Base-by-base conservation (phyloP, 2,888 invertebrate genomes). In the Aproaerema taeniolella region DNA sequence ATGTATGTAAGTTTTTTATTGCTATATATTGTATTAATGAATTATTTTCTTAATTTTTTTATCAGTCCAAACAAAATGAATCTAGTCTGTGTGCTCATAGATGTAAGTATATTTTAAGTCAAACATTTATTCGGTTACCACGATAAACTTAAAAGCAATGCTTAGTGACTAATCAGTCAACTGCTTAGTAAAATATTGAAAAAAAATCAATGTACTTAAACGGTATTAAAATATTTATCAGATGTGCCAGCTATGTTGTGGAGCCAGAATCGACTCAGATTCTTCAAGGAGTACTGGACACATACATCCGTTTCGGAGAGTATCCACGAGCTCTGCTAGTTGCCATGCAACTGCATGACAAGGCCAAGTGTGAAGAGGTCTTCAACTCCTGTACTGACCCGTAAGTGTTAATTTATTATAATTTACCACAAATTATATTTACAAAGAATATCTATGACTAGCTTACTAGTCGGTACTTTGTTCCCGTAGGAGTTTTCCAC, bases 211-310 rank as follows among this genome's bases (percentile, higher is more conserved):
- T n/a, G 20, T 20, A 20, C 20, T 20, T 20, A 20, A 20, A 6
- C 4, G n/a, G 3, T 26, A 26, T n/a, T 9, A 6, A 20, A 26
- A 9, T 26, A 26, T n/a, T 9, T 26, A 3, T 55, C 58, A 96
- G 96, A 37, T 99, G 98, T 87, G 95, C 98, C 11, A 94, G 96
- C 7, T 98, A 97, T 77, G 97, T 98, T 1, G 96, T 98, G 13
- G 97, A 98, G 66, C 94, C 95, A 6, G 99, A 99, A 67, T 95
- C 96, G 52, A 91, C 90, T 7, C 92, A 93, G 45, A 91, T 98
- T 12, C 82, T 97, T 20, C 92, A 92, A 58, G 93, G 96, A 29
- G 93, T 96, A 1, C 87, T 95, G 41, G 92, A 93, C 46, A 90
- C 98, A 49, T 98, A 97, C 56, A 79, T 93, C 41, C 93, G 94